These are phyloP conservation scores for Brachymystax lenok DNA, from an alignment of 2,797 vertebrate genomes.

Conservation along the genomic window DNA sequence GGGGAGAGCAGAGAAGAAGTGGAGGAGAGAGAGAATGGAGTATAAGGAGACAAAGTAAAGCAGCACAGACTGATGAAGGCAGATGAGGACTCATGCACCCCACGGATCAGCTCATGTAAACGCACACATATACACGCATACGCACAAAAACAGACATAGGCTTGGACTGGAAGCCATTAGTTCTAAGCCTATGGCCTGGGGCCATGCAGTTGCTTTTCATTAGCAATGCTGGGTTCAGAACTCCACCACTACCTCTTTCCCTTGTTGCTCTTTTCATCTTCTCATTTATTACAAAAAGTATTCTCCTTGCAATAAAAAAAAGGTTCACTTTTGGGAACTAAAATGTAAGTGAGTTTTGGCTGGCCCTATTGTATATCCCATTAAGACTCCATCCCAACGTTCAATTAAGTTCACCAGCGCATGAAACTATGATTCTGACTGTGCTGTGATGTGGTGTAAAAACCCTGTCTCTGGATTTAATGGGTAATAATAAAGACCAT, in stretches of 20 bases:
- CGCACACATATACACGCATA: too few species aligned
- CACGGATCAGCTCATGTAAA: constrained; percentile 22
- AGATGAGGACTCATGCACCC: constrained; percentile 24
- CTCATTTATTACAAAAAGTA: constrained; percentile 53
- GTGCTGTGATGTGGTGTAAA: constrained; percentile 21
- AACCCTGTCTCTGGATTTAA: constrained; percentile 51
- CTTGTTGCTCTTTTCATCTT: constrained; percentile 62
- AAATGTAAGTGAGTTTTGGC: constrained; percentile 30
- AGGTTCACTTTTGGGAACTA: constrained; percentile 41
- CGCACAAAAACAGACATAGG: too few species aligned
- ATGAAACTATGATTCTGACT: constrained; percentile 41
- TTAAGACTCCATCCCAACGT: constrained; percentile 36
- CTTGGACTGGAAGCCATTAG: constrained; percentile 55
- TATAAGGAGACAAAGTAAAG: constrained; percentile 48
- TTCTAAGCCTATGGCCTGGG: constrained; percentile 52
- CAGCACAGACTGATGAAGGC: constrained; percentile 28
- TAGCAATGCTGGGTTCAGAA: constrained; percentile 44
- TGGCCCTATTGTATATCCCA: constrained; percentile 48
- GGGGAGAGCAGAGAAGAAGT: too few species aligned
- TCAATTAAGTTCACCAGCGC: constrained; percentile 48
- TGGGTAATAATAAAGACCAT: constrained; percentile 32
- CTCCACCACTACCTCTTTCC: constrained; percentile 27
- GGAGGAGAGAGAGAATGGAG: too few species aligned
- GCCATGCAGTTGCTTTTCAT: constrained; percentile 53
- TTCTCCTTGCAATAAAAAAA: constrained; percentile 37